Evolutionary conservation across 2,113 vertebrate species (phyloP).

Genomic region (Thalassarche chlororhynchos): DNA sequence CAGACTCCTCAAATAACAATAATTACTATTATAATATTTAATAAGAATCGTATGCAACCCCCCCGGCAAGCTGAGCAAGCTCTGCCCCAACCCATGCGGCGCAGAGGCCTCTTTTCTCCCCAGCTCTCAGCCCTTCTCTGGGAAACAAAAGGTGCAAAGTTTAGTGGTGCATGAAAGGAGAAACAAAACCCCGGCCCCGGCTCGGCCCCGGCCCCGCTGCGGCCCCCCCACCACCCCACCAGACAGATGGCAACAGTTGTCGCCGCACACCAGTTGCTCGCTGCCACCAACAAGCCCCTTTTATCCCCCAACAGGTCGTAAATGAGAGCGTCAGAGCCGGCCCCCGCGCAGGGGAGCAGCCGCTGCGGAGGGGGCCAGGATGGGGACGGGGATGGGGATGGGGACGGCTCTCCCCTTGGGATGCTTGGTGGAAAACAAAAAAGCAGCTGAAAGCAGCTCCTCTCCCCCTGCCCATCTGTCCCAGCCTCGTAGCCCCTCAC

Average conservation of each 20-base stretch:
- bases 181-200: neutral
- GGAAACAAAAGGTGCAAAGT: conserved; percentile 72
- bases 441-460: neutral
- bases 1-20: neutral
- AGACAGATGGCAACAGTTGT: conserved; percentile 77
- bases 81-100: conserved; percentile 19
- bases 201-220: neutral
- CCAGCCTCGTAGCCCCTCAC: neutral
- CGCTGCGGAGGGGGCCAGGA: neutral
- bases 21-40: neutral
- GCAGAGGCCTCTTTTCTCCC: conserved; percentile 11
- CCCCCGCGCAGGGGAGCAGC: neutral
- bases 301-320: conserved; percentile 41
- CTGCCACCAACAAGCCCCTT: conserved; percentile 8
- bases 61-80: neutral
- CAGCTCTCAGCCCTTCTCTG: neutral
- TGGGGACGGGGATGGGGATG: neutral
- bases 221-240: neutral
- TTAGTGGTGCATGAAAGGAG: conserved; percentile 62
- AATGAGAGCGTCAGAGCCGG: neutral
- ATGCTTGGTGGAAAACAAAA: conserved; percentile 48
- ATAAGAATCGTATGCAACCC: neutral
- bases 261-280: conserved; percentile 45
- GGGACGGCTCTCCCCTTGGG: neutral
- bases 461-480: conserved; percentile 53